A percentile compares a stretch with the other conserved stretches of the same genome.
phyloP scores from a whole-genome alignment of 2,797 vertebrate species.

The Poecilia velifera region DNA sequence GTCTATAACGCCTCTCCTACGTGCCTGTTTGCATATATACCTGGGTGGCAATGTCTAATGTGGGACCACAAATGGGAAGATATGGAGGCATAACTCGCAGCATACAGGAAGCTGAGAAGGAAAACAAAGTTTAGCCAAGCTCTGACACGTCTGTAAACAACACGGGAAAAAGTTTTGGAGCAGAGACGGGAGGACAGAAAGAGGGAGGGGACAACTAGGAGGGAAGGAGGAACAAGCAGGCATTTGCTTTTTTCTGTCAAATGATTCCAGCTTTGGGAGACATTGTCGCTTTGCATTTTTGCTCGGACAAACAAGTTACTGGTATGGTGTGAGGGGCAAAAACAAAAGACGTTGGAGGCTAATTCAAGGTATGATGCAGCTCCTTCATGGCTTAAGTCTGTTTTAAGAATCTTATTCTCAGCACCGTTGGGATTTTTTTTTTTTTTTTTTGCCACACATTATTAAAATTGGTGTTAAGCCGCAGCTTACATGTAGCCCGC shows the following conservation, averaged over 20 bases:
- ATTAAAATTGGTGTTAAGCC: not conserved
- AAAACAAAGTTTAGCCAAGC: constrained; percentile 85
- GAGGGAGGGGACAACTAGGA: constrained; percentile 66
- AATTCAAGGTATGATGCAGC: constrained; percentile 72
- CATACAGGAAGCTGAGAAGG: constrained; percentile 70
- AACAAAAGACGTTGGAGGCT: constrained; percentile 67
- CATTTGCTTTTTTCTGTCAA: constrained; percentile 88
- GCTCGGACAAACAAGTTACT: constrained; percentile 77
- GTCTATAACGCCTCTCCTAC: constrained; percentile 1
- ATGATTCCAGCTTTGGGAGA: constrained; percentile 81
- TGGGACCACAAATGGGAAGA: not conserved
- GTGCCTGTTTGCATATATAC: constrained; percentile 11
- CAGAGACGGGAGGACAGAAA: constrained; percentile 45
- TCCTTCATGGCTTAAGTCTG: constrained; percentile 3
- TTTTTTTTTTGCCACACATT: not conserved
- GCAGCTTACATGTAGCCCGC: not conserved
- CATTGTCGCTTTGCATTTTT: constrained; percentile 78
- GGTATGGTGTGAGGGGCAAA: constrained; percentile 58
- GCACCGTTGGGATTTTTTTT: not conserved
- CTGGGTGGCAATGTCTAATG: constrained; percentile 11
- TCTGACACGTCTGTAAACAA: constrained; percentile 92
- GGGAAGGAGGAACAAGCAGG: constrained; percentile 70
- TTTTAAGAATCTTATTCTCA: constrained; percentile 11
- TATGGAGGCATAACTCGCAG: not conserved
- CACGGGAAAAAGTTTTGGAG: constrained; percentile 60